These are phyloP conservation scores for Felis chaus DNA, from an alignment of 2,113 vertebrate genomes.

Conservation along the genomic window DNA sequence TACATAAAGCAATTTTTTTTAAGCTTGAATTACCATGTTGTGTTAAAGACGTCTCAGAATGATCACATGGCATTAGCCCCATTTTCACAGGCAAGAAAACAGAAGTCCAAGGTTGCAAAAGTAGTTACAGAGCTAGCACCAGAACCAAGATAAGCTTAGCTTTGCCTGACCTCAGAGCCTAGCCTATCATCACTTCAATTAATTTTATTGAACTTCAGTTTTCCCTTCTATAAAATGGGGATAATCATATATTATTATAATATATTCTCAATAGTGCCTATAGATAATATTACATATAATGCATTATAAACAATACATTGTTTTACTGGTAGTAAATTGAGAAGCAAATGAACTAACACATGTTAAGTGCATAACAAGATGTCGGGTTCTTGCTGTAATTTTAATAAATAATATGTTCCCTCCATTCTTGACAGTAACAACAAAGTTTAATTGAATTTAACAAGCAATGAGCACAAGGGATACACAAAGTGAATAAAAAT, in stretches of 20 bases:
- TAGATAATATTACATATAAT: background rate
- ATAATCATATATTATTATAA: background rate
- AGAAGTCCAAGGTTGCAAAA: background rate
- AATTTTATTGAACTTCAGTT: background rate
- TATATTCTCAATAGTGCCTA: background rate
- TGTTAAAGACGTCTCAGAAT: slow-evolving; percentile 33
- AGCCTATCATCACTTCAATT: background rate
- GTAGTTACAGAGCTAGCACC: background rate
- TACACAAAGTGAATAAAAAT: slow-evolving; percentile 51
- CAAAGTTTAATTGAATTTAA: slow-evolving; percentile 57
- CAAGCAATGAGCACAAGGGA: slow-evolving; percentile 4
- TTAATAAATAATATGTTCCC: slow-evolving; percentile 25
- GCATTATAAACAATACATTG: background rate
- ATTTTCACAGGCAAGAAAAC: background rate
- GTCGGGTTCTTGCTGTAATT: background rate
- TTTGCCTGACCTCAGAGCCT: background rate
- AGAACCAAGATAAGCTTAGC: background rate
- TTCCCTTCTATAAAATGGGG: slow-evolving; percentile 34
- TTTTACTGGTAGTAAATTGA: slow-evolving; percentile 38
- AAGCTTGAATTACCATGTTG: background rate
- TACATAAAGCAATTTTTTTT: background rate
- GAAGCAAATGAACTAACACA: background rate
- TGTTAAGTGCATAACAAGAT: background rate
- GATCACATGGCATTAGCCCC: background rate
- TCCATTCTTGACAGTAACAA: slow-evolving; percentile 1